Conservation (phyloP, 2,113 vertebrate species). For the Paralichthys olivaceus region DNA sequence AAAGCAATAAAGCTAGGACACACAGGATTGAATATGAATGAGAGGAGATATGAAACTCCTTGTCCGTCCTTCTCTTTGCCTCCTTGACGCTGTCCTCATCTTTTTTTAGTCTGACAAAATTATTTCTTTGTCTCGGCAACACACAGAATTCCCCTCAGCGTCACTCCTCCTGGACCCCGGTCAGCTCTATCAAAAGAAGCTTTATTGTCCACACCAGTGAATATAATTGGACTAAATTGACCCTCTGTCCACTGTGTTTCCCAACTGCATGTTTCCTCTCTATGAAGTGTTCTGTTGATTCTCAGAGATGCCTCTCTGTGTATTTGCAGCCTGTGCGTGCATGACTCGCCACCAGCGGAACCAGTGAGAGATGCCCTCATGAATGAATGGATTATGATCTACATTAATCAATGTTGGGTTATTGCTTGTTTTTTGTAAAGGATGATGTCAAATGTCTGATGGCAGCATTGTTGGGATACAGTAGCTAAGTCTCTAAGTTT, state of each 20-base stretch:
- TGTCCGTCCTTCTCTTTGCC: constrained; percentile 44
- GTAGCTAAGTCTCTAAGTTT: background rate
- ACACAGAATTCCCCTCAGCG: constrained; percentile 65
- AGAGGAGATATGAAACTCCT: constrained; percentile 26
- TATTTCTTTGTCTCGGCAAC: constrained; percentile 75
- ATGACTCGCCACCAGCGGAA: constrained; percentile 12
- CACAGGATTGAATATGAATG: constrained; percentile 41
- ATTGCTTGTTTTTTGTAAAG: constrained; percentile 26
- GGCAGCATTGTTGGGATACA: background rate
- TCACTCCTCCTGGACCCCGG: constrained; percentile 37
- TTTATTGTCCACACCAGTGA: constrained; percentile 63
- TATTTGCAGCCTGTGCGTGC: constrained; percentile 10
- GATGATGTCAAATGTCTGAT: constrained; percentile 10
- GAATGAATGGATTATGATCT: constrained; percentile 27
- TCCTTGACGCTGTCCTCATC: constrained; percentile 43
- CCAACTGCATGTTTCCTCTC: constrained; percentile 28
- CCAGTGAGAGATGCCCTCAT: constrained; percentile 2
- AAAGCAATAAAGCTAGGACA: constrained; percentile 42
- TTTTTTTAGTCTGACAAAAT: constrained; percentile 65
- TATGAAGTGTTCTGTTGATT: constrained; percentile 41
- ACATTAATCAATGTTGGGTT: constrained; percentile 20
- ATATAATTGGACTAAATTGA: constrained; percentile 74
- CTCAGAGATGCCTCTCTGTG: constrained; percentile 34
- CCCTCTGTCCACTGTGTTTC: constrained; percentile 65
- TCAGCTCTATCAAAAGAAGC: constrained; percentile 63